Evolutionary conservation across 2,797 vertebrate species (phyloP).

Genomic region (Lateolabrax maculatus): DNA sequence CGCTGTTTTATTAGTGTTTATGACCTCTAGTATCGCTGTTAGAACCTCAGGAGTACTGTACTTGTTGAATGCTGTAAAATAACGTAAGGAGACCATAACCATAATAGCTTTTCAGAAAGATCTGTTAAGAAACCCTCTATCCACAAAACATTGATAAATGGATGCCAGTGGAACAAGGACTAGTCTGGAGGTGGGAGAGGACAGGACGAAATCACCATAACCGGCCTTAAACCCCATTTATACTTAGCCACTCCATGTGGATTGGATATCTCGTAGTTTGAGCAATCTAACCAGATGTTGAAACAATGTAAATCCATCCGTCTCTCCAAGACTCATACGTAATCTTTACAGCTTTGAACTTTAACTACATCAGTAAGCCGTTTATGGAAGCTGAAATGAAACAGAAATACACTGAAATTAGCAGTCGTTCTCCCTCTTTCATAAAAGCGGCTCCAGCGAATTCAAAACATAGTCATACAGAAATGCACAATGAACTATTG

Average conservation of each 20-base stretch:
- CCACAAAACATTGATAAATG: not conserved
- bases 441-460: not conserved
- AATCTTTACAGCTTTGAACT: not conserved
- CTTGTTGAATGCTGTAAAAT: not conserved
- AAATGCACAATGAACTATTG: not conserved
- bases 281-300: not conserved
- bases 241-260: not conserved
- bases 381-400: not conserved
- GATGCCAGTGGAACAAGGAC: not conserved
- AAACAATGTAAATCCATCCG: not conserved
- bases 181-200: not conserved
- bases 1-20: not conserved
- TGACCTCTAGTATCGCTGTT: not conserved
- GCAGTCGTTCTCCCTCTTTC: not conserved
- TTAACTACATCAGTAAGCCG: not conserved
- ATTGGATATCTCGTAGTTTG: not conserved
- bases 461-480: not conserved
- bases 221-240: conserved; percentile 7
- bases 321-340: not conserved
- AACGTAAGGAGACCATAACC: not conserved
- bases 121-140: not conserved
- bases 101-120: not conserved
- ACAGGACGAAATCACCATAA: not conserved
- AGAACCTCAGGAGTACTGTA: not conserved
- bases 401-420: not conserved